Percentiles rank a stretch among this genome's conserved stretches.
Conservation (phyloP, 1,140 invertebrate genomes). For the Leptestheria dahalacensis region DNA sequence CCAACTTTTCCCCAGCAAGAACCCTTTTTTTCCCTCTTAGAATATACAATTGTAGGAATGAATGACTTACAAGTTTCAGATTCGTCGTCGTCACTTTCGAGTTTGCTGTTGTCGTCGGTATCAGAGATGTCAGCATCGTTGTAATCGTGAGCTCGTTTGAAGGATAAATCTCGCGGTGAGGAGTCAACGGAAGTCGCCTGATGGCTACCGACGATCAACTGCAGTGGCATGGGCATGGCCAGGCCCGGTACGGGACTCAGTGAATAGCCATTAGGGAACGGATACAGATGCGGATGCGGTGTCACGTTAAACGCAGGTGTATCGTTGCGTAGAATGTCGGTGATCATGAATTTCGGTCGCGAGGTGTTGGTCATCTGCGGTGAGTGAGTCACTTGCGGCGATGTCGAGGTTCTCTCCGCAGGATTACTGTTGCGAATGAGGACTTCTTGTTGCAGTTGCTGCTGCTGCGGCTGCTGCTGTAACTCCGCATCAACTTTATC, state of each 20-base stretch:
- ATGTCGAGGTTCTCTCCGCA: not conserved
- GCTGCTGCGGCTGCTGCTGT: not conserved
- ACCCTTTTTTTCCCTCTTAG: too few species aligned
- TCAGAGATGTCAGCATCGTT: conserved; percentile 21
- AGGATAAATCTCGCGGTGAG: conserved; percentile 23
- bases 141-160: conserved; percentile 20
- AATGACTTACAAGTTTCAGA: conserved; percentile 13
- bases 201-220: not conserved
- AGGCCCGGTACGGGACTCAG: not conserved
- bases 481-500: not conserved
- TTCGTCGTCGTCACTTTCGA: conserved; percentile 10
- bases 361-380: not conserved
- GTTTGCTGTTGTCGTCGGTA: conserved; percentile 21
- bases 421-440: too few species aligned
- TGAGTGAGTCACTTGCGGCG: not conserved
- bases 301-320: not conserved
- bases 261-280: not conserved
- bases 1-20: too few species aligned
- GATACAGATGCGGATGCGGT: not conserved
- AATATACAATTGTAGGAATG: not conserved
- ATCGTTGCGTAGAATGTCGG: conserved; percentile 24
- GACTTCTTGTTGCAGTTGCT: not conserved
- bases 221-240: conserved; percentile 1
- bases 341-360: conserved; percentile 27
- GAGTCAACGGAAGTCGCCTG: conserved; percentile 19